These are phyloP conservation scores for Falco punctatus DNA, from an alignment of 2,113 vertebrate species.

Conservation along the genomic window DNA sequence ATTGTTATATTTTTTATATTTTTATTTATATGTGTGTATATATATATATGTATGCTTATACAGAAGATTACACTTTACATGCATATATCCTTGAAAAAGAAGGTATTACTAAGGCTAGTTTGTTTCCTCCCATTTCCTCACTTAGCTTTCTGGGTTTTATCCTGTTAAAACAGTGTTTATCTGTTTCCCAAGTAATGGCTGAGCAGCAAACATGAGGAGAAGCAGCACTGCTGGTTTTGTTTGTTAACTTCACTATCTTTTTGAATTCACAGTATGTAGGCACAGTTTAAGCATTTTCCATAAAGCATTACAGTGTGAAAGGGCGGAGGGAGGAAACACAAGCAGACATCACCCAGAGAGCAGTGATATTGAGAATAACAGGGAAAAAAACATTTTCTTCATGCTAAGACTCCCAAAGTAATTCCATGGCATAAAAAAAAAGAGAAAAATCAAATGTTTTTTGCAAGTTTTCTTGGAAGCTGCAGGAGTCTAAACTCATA, in stretches of 20 bases:
- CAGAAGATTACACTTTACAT: background rate
- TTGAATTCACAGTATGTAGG: constrained; percentile 55
- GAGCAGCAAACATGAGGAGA: background rate
- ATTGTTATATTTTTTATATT: background rate
- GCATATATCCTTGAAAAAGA: background rate
- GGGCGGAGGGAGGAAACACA: background rate
- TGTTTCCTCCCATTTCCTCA: background rate
- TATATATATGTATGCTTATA: background rate
- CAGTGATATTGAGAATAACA: constrained; percentile 52
- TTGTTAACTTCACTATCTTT: constrained; percentile 35
- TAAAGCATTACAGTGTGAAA: constrained; percentile 57
- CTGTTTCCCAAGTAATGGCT: background rate
- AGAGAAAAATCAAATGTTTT: constrained; percentile 61
- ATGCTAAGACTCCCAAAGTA: constrained; percentile 62
- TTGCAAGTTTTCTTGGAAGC: constrained; percentile 36
- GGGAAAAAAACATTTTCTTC: constrained; percentile 46
- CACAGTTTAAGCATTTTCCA: constrained; percentile 52
- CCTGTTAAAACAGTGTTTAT: background rate
- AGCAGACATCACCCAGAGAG: constrained; percentile 35
- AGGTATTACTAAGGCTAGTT: background rate
- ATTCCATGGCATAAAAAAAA: constrained; percentile 45
- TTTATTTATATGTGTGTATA: background rate
- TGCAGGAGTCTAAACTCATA: background rate
- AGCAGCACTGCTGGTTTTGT: constrained; percentile 1
- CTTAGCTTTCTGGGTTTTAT: background rate